phyloP scores from a whole-genome alignment of 2,888 invertebrate genomes.

The Oscheius sp. region DNA sequence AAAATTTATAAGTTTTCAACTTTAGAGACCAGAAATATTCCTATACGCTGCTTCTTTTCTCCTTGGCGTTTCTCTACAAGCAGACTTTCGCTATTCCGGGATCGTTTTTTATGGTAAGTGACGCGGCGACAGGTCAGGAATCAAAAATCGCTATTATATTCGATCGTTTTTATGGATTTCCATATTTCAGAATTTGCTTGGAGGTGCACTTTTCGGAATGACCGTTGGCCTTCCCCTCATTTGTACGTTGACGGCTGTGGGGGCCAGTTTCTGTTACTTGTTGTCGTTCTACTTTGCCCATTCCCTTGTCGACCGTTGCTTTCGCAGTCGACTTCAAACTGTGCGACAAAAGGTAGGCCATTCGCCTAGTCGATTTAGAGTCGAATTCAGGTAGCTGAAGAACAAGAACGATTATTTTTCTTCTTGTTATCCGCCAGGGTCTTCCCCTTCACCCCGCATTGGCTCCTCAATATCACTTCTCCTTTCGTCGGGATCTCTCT shows the following conservation, averaged over 20 bases:
- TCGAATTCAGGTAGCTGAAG: conserved; percentile 31
- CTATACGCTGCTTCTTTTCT: conserved; percentile 76
- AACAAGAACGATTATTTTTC: conserved; percentile 39
- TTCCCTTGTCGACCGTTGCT: conserved; percentile 45
- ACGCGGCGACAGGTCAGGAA: neutral
- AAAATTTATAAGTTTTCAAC: neutral
- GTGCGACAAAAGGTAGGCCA: conserved; percentile 1
- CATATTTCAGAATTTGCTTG: conserved; percentile 54
- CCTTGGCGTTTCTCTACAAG: conserved; percentile 78
- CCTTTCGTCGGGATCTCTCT: conserved; percentile 77
- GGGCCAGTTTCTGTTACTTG: conserved; percentile 54
- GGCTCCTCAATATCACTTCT: conserved; percentile 78
- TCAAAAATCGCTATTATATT: neutral
- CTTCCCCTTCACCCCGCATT: conserved; percentile 79
- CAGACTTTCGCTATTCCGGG: conserved; percentile 79
- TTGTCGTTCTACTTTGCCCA: conserved; percentile 48
- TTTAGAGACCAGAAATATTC: conserved; percentile 72
- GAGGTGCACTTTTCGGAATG: conserved; percentile 59
- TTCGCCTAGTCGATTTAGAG: neutral
- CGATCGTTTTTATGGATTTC: neutral
- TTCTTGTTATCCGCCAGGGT: conserved; percentile 73
- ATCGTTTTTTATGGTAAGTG: conserved; percentile 77
- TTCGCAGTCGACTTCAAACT: conserved; percentile 28
- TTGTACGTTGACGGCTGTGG: conserved; percentile 48
- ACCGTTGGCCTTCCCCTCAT: conserved; percentile 48